Evolutionary conservation across 2,888 invertebrate genomes (phyloP), one percentile per base, ranked within the genome.

Genomic region (Ypsolopha sequella): DNA sequence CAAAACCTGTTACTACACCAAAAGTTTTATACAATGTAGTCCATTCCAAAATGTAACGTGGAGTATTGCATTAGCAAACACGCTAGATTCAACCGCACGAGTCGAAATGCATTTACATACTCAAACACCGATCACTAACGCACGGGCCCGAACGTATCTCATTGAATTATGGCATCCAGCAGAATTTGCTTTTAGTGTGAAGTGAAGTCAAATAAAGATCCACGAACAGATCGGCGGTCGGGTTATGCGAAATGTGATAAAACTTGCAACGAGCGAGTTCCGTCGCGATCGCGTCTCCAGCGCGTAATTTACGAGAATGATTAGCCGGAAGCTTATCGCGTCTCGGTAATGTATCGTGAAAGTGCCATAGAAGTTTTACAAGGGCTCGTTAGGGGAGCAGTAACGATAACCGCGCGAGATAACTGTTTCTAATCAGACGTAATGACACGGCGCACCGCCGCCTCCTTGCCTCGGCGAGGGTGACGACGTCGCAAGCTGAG

Each of bases 361-460:
- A 78, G 74, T 73, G 69, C 66, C 67, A 69, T 70, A 69, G 74
- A 77, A 76, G 75, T 81, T 81, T 79, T 78, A 78, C 80, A 80
- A 75, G 78, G 74, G 70, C 74, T 80, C 77, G 75, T 80, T 76
- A 80, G 73, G 71, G 70, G 65, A 68, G 75, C 64, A 69, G 76
- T 78, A 73, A 80, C 75, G 79, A 82, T 80, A 80, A 80, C 80
- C 77, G 73, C 71, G 69, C 68, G 68, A 80, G 80, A 84, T 85
- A 80, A 82, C 81, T 75, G 79, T 76, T 82, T 77, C 80, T 80
- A 81, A 80, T 81, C 80, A 77, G 75, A 72, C 70, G 70, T 78
- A 79, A 81, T 79, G 76, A 75, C 70, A 68, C 66, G 65, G 62
- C 66, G 61, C 60, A 60, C 61, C 61, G 51, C 60, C 43, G 13